phyloP scores from a whole-genome alignment of 2,113 vertebrate genomes.

The Perca fluviatilis region DNA sequence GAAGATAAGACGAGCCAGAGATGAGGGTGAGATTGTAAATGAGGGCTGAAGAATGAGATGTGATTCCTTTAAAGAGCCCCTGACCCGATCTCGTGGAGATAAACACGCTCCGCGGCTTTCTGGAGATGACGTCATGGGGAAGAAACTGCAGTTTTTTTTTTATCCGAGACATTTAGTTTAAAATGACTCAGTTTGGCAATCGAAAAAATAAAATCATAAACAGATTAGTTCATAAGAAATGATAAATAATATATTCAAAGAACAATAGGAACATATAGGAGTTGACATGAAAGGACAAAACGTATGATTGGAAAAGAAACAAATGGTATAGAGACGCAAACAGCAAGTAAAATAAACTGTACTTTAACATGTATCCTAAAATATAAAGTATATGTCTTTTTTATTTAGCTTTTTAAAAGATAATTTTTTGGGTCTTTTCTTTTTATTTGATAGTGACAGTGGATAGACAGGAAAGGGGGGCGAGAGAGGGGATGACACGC shows the following conservation, averaged over 20 bases:
- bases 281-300: background rate
- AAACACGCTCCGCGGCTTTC: constrained; percentile 27
- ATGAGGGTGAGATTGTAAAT: constrained; percentile 41
- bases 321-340: background rate
- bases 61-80: constrained; percentile 64
- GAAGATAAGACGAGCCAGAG: constrained; percentile 61
- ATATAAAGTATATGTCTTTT: too few relatives aligned
- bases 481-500: too few relatives aligned
- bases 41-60: constrained; percentile 65
- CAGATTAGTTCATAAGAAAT: background rate
- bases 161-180: background rate
- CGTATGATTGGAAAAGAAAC: background rate
- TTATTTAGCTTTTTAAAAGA: too few relatives aligned
- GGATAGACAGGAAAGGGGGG: too few relatives aligned
- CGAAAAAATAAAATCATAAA: background rate
- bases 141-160: background rate
- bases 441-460: too few relatives aligned
- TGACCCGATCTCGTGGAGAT: constrained; percentile 51
- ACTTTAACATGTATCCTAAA: too few relatives aligned
- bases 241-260: background rate
- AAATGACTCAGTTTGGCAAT: background rate
- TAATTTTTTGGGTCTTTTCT: too few relatives aligned
- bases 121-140: background rate
- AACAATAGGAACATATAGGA: background rate
- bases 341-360: too few relatives aligned